phyloP scores from a whole-genome alignment of 2,113 vertebrate genomes.

The human region DNA sequence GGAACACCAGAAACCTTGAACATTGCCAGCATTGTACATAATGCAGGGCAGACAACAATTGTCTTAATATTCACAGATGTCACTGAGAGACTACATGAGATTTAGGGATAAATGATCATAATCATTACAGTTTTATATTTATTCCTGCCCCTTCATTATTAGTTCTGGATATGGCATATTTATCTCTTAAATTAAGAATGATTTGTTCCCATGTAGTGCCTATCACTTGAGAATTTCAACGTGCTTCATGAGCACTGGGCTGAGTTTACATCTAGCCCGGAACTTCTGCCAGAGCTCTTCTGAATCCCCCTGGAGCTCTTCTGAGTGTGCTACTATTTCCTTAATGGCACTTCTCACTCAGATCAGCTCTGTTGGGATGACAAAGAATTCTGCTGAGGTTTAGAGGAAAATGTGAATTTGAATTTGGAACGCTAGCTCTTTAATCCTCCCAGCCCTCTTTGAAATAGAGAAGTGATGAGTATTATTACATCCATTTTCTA shows the following conservation, averaged over 20 bases:
- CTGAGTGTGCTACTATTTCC: constrained; percentile 47
- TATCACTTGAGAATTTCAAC: constrained; percentile 72
- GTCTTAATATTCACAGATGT: constrained; percentile 51
- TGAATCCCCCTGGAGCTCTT: constrained; percentile 49
- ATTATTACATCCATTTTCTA: constrained; percentile 53
- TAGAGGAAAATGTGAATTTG: constrained; percentile 60
- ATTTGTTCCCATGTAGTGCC: constrained; percentile 66
- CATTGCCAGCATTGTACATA: not conserved
- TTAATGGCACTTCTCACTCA: constrained; percentile 65
- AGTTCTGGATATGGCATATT: constrained; percentile 72
- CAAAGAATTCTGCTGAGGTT: constrained; percentile 63
- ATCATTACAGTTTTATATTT: constrained; percentile 54
- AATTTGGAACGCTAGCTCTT: constrained; percentile 60
- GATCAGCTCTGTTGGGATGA: constrained; percentile 57
- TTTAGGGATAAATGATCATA: constrained; percentile 28
- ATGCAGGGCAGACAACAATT: not conserved
- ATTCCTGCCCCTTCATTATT: constrained; percentile 58
- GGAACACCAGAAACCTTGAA: not conserved
- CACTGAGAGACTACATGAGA: constrained; percentile 38
- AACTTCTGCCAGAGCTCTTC: constrained; percentile 60
- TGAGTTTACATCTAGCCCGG: constrained; percentile 50
- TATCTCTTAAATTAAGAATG: constrained; percentile 75
- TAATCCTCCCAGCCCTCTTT: constrained; percentile 45
- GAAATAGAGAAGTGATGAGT: not conserved
- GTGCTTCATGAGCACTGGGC: constrained; percentile 62